Base-by-base conservation (phyloP, 2,888 invertebrate species). In the Callyntrura sp. region DNA sequence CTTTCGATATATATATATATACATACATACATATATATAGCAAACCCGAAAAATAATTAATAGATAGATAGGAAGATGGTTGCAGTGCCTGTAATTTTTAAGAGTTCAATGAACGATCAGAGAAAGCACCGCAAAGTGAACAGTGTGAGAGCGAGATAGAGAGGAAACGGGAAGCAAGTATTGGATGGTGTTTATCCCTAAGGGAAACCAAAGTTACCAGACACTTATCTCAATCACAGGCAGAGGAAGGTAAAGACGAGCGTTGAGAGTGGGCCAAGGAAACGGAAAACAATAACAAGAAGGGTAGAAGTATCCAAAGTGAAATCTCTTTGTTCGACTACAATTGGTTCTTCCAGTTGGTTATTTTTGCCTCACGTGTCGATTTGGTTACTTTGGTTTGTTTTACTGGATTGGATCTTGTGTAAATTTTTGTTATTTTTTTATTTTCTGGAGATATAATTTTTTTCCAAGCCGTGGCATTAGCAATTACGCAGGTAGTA, bases 151-250 rank as follows among this genome's bases (percentile, higher is more conserved):
- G 35, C n/a, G 68, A 12, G 23, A 23, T 8, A 60, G n/a, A 55
- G 55, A 57, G 17, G 14, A 6, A 6, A 17, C 6, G 57, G 57
- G 2, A 17, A 62, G 70, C n/a, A 87, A 87, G 20, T 79, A n/a
- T n/a, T n/a, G n/a, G n/a, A n/a, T 81, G 51, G 14, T 48, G 55
- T 28, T 81, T 79, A 68, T 87, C 81, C 79, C 68, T 65, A 45
- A 79, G 81, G 87, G 79, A 48, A 79, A 35, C 79, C 43, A 81
- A 78, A 87, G 68, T 81, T 81, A 79, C 79, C 60, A 87, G 43
- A 81, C 79, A 87, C 81, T 87, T 87, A 87, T 81, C 87, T 87
- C 87, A 87, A 87, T 87, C 87, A 65, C 45, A 81, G 79, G 20
- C 1, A n/a, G 23, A 73, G n/a, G 23, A 70, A 60, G 12, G 81